Evolutionary conservation across 2,797 vertebrate genomes (phyloP).

Genomic region (Anableps anableps): DNA sequence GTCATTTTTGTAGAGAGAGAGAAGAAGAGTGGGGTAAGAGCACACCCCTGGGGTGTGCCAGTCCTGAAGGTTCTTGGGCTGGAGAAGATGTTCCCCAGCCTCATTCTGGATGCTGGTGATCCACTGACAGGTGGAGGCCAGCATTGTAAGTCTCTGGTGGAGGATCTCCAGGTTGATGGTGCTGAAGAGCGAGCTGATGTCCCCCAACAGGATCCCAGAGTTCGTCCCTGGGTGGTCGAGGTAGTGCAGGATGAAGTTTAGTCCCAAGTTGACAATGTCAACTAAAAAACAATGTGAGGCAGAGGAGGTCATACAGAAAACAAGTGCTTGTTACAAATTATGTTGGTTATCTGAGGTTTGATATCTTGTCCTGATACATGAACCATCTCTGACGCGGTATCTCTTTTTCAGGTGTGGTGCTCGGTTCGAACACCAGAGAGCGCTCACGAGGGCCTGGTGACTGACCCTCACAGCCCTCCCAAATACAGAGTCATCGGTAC

Average conservation of each 20-base stretch:
- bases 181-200: not conserved
- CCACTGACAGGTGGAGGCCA: not conserved
- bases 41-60: not conserved
- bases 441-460: slow-evolving; percentile 95
- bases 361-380: not conserved
- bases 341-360: not conserved
- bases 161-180: not conserved
- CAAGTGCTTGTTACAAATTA: not conserved
- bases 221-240: not conserved
- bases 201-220: not conserved
- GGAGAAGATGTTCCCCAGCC: not conserved
- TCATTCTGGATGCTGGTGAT: not conserved
- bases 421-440: slow-evolving; percentile 96
- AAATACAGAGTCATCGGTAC: slow-evolving; percentile 94
- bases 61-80: not conserved
- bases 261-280: not conserved
- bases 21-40: not conserved
- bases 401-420: slow-evolving; percentile 90
- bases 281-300: not conserved
- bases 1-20: not conserved
- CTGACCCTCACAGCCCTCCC: slow-evolving; percentile 96
- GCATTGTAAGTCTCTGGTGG: not conserved
- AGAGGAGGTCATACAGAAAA: not conserved
- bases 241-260: not conserved
- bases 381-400: not conserved